These are phyloP conservation scores for Varecia variegata DNA, from an alignment of 2,797 vertebrate genomes.

Conservation along the genomic window DNA sequence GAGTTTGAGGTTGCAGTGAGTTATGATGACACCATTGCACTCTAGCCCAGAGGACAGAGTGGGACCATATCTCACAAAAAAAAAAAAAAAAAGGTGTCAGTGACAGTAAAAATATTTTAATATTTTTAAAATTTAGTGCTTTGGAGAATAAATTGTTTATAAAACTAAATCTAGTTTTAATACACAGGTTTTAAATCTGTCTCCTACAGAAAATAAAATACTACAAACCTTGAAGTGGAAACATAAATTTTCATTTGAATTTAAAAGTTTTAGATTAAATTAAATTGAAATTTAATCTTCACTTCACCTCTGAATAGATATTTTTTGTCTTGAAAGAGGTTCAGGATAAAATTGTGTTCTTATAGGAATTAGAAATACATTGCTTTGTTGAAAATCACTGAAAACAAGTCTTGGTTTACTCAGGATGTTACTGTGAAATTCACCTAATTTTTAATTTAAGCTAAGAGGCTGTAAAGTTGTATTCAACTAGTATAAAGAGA, in stretches of 20 bases:
- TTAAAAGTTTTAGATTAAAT: constrained; percentile 11
- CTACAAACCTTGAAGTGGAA: neutral
- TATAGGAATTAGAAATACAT: neutral
- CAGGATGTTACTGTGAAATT: constrained; percentile 24
- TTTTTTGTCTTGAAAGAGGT: neutral
- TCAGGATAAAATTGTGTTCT: neutral
- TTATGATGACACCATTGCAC: neutral
- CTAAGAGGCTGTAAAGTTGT: neutral
- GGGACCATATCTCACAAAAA: neutral
- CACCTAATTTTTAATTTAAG: neutral
- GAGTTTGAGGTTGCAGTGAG: neutral
- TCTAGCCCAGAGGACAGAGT: neutral
- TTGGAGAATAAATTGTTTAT: neutral
- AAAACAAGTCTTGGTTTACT: constrained; percentile 24
- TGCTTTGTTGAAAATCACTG: constrained; percentile 27
- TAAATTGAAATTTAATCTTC: constrained; percentile 7
- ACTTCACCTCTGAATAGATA: neutral
- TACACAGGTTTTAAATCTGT: neutral
- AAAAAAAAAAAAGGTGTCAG: neutral
- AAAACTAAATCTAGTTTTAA: neutral
- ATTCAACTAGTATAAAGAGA: neutral
- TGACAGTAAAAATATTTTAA: neutral
- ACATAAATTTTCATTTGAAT: neutral
- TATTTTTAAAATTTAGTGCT: neutral
- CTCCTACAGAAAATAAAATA: neutral